Evolutionary conservation across 2,113 vertebrate species (phyloP), one percentile per base, ranked within the genome.

Genomic region (Apaloderma vittatum): DNA sequence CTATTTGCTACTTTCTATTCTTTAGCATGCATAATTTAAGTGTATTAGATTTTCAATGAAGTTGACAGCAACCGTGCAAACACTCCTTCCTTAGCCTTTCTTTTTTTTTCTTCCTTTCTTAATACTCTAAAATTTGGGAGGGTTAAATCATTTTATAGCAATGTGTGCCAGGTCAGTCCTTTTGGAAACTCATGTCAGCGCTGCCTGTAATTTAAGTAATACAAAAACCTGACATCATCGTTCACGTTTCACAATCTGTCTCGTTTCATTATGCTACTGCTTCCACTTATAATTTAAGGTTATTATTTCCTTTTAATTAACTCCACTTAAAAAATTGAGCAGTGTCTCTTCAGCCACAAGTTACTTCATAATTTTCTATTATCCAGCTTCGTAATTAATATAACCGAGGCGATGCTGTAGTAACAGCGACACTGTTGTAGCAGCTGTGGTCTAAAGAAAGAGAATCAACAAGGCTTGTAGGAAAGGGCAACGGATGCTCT

Each of bases 291-390:
- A 92, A 91, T 67, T 94, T 76, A 76, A 88, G 22, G 37, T 74
- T 94, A 88, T 72, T 91, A 54, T 8, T 72, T 66, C 21, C 32
- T 79, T 94, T 88, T 74, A 92, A 76, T 68, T 92, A 92, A 74
- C 67, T 46, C 15, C 14, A 51, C 51, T 65, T 51, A 72, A 54
- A 71, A 65, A 63, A 48, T 0, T 58, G n/a, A 77, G 40, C 8
- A 26, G 45, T 13, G 11, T 43, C 43, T 90, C 67, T 68, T 90
- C 49, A 80, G 72, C 29, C 48, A 86, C 26, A 71, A 83, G 79
- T 48, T 76, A 55, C 45, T 57, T 23, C 17, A 23, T 12, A 54
- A 49, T 55, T 80, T 11, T 58, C 10, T 37, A 61, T 46, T 59
- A 78, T 2, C 57, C 52, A 77, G 45, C 18, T 54, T 73, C 3